Base-by-base conservation (phyloP, 23 tunicate genomes). In the Botrylloides violaceus region DNA sequence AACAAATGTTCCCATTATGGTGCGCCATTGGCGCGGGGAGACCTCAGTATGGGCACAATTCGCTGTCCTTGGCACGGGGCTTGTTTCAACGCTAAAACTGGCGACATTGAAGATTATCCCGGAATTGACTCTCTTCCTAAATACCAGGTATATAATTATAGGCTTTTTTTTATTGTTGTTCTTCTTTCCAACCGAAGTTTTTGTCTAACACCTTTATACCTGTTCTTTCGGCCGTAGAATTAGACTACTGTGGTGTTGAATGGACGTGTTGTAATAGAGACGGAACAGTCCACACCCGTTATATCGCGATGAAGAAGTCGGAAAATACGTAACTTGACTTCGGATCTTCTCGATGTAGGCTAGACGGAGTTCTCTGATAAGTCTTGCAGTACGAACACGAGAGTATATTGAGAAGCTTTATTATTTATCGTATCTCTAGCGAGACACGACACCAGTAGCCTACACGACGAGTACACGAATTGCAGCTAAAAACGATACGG, bases 11-110 rank as follows among this genome's bases (percentile, higher is more conserved):
- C 79, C 21, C 92, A 84, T 58, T 84, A 84, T 64, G 92, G 92
- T 0, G 92, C 92, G 24, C 83, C 92, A 2, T 47, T 84, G 36
- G 59, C 66, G 6, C 65, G 66, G 22, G 92, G 92, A 23, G 73
- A 62, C 1, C 38, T 84, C 2, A 35, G 27, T 6, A 72, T 71
- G 32, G 80, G 80, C 12, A 25, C 43, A n/a, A 61, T 84, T 19
- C 49, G 92, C 32, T 84, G 92, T 48, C 92, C 92, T 15, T 84
- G 92, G 92, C 92, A 84, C 62, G 92, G 92, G n/a, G 92, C 92
- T 30, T 84, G 92, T 59, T 84, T 84, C 31, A 78, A 78, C 50
- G 71, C 84, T 0, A 64, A 26, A 57, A 84, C 92, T 2, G 92
- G 92, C 9, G 92, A 84, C 73, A 84, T 84, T 32, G 92, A 84